Evolutionary conservation across 2,797 vertebrate genomes (phyloP).

Genomic region (Nasua narica): DNA sequence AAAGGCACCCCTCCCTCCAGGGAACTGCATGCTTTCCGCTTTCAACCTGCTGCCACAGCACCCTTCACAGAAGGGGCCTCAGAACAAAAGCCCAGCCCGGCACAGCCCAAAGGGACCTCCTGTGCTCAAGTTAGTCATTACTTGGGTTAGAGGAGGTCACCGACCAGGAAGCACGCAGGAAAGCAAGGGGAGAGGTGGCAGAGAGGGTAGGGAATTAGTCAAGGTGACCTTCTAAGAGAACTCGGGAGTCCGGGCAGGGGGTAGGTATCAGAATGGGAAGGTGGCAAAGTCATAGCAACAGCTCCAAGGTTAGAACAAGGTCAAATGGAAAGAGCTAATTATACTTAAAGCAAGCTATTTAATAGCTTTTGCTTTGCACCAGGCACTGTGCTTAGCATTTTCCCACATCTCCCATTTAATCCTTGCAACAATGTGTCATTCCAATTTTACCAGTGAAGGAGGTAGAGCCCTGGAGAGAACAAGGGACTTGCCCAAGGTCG

Average conservation of each 20-base stretch:
- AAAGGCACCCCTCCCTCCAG: not conserved
- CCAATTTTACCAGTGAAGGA: not conserved
- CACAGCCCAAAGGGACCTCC: slow-evolving; percentile 39
- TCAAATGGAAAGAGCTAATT: slow-evolving; percentile 52
- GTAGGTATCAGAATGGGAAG: not conserved
- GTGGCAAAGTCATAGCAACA: slow-evolving; percentile 13
- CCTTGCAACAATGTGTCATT: slow-evolving; percentile 26
- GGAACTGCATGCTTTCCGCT: not conserved
- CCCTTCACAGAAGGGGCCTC: slow-evolving; percentile 38
- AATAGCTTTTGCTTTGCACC: not conserved
- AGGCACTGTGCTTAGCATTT: not conserved
- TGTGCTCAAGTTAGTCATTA: slow-evolving; percentile 72
- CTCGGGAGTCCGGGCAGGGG: not conserved
- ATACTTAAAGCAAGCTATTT: slow-evolving; percentile 42
- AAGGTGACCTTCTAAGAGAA: slow-evolving; percentile 58
- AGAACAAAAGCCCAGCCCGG: slow-evolving; percentile 32
- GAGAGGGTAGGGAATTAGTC: slow-evolving; percentile 33
- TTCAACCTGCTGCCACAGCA: slow-evolving; percentile 21
- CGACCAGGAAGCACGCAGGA: slow-evolving; percentile 21
- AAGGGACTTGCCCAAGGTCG: slow-evolving; percentile 34
- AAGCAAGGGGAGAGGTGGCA: slow-evolving; percentile 47
- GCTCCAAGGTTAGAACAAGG: slow-evolving; percentile 61
- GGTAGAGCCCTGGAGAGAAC: not conserved
- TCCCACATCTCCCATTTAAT: not conserved
- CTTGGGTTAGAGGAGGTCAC: slow-evolving; percentile 64